Evolutionary conservation across 2,797 vertebrate species (phyloP).

Genomic region (Buphagus erythrorhynchus): DNA sequence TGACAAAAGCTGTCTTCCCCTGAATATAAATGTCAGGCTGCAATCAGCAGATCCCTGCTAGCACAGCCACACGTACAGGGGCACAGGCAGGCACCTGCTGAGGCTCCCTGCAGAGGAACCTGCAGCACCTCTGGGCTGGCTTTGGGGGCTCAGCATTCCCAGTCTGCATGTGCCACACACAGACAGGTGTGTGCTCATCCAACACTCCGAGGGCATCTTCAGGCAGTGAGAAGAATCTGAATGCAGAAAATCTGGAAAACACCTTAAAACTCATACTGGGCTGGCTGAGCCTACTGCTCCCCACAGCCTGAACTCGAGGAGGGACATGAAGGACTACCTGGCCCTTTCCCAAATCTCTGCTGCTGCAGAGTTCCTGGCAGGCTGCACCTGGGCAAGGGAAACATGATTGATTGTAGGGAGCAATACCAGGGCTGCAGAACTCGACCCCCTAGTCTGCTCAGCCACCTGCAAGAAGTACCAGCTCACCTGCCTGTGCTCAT

Average conservation of each 20-base stretch:
- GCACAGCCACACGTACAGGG: accelerated
- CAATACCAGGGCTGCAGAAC: not conserved
- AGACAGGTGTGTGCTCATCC: not conserved
- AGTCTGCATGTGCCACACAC: accelerated
- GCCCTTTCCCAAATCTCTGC: not conserved
- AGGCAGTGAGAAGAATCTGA: not conserved
- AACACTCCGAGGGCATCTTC: not conserved
- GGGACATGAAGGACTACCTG: not conserved
- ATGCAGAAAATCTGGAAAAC: not conserved
- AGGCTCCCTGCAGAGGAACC: not conserved
- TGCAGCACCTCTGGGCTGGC: not conserved
- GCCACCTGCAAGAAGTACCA: not conserved
- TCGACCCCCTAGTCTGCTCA: accelerated
- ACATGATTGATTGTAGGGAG: not conserved
- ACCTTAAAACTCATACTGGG: accelerated
- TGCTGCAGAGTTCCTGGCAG: not conserved
- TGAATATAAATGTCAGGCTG: not conserved
- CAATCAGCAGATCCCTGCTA: not conserved
- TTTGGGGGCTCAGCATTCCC: not conserved
- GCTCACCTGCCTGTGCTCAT: not conserved
- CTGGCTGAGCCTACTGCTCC: not conserved
- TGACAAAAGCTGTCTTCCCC: not conserved
- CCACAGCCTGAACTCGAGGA: not conserved
- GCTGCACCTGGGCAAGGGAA: not conserved
- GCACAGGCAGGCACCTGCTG: accelerated